Base-by-base conservation (phyloP, 1,140 invertebrate species). In the Vollenhovia emeryi region DNA sequence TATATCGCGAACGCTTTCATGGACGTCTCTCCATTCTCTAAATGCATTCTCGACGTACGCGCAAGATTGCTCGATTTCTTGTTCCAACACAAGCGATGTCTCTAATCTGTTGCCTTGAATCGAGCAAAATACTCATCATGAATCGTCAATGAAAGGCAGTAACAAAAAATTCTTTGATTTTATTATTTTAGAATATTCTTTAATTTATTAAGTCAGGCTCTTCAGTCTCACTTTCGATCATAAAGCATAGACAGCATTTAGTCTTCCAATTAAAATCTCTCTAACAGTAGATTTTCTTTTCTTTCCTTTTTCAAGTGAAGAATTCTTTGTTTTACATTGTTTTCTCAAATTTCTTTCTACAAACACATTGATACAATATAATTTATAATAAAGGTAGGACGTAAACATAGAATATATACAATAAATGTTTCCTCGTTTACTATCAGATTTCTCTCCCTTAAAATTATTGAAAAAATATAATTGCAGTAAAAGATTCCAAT, bases 1-100 rank as follows among this genome's bases (percentile, higher is more conserved):
- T 83, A 45, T 55, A 69, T 86, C 55, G 62, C 18, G 52, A 60
- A 69, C 40, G 45, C 55, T 83, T 82, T 83, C 21, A 80, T 60
- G 45, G 27, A 21, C 9, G 45, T 82, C 27, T 43, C 45, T 27
- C 45, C 36, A 80, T 75, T 52, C 6, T 24, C 62, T 75, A 69
- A 68, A 71, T 78, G 57, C 7, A 50, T 85, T n/a, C 40, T n/a
- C 74, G 52, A 48, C 18, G 1, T 45, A 80, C 24, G 18, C 24
- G 11, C 24, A 9, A 52, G 43, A 78, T 76, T 87, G 71, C 45
- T 71, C 40, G 24, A 71, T 73, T 52, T 82, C 27, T 82, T 43
- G 36, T 21, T 24, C 18, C 3, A 33, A 15, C 45, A 15, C 15
- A 21, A 66, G 30, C 24, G 69, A 79, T 68, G 45, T 79, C 36